Base-by-base conservation (phyloP, 2,888 invertebrate species). In the Idaea aversata region DNA sequence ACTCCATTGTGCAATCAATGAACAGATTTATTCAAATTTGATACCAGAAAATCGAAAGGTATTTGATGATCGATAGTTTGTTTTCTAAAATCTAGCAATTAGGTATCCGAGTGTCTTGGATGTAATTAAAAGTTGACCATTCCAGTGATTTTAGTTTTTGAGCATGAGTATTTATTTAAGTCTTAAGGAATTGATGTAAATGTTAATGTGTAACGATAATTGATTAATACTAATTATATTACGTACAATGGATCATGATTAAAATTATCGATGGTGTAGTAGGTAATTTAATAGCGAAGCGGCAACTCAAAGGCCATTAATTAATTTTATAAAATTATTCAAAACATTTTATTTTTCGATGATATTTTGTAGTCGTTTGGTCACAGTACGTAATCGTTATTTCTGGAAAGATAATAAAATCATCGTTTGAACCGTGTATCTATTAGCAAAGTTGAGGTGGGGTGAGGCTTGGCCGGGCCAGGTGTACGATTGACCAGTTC, bases 401-500 rank as follows among this genome's bases (percentile, higher is more conserved):
- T 82, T 86, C 72, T 82, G 80, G 81, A 81, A 81, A 81, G 76
- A 80, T 72, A 79, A 81, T 77, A 79, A 79, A 81, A 80, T 74
- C 74, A 71, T 81, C 78, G 47, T 85, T 83, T 80, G 82, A 83
- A 83, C 84, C 80, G 86, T 87, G 47, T 47, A 47, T 2, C 83
- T 86, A 88, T 88, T 86, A 87, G 82, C 72, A 76, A 83, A 84
- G 85, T 83, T 83, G 88, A 87, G 82, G 85, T 82, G 83, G 84
- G 82, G 25, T 34, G 58, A 59, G 5, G 59, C 10, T n/a, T 34
- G 25, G 34, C 25, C 13, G 13, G 59, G 73, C 74, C 89, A 88
- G 91, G 90, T 91, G 91, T 85, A 82, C 78, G 77, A 74, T 78
- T 84, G 85, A 88, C 90, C 88, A 77, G 90, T 87, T 87, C 83